A percentile compares a stretch with the other conserved stretches of the same genome.
Conservation (phyloP, 64 coral and sea anemone genomes). For the Cladopsammia gracilis region DNA sequence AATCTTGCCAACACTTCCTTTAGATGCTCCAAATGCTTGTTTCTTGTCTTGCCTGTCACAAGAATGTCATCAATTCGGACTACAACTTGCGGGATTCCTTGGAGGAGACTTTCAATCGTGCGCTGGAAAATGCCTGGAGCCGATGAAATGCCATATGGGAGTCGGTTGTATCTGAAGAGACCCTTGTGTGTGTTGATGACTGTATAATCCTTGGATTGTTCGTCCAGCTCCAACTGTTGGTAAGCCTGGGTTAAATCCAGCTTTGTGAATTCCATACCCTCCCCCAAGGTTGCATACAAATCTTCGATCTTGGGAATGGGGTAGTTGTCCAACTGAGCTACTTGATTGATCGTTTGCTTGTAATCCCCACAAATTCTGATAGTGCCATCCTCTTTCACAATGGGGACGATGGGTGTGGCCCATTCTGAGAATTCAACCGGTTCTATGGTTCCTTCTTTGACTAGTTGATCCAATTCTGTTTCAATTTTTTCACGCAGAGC, state of each 20-base stretch:
- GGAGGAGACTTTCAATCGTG: conserved; percentile 30
- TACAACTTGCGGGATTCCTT: too few species aligned
- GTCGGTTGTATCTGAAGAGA: conserved; percentile 35
- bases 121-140: conserved; percentile 40
- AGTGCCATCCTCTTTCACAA: too few species aligned
- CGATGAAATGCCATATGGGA: conserved; percentile 20
- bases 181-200: conserved; percentile 55
- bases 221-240: too few species aligned
- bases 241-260: too few species aligned
- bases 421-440: too few species aligned
- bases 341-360: conserved; percentile 8
- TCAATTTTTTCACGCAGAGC: conserved; percentile 15
- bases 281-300: not conserved
- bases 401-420: too few species aligned
- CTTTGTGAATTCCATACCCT: not conserved
- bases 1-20: too few species aligned
- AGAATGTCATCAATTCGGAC: too few species aligned
- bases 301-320: conserved; percentile 11
- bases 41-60: too few species aligned
- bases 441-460: not conserved
- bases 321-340: not conserved
- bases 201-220: conserved; percentile 31
- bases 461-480: conserved; percentile 5
- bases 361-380: too few species aligned
- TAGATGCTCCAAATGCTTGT: too few species aligned